phyloP scores from a whole-genome alignment of 1,140 invertebrate genomes.

The Dreissena rostriformis region DNA sequence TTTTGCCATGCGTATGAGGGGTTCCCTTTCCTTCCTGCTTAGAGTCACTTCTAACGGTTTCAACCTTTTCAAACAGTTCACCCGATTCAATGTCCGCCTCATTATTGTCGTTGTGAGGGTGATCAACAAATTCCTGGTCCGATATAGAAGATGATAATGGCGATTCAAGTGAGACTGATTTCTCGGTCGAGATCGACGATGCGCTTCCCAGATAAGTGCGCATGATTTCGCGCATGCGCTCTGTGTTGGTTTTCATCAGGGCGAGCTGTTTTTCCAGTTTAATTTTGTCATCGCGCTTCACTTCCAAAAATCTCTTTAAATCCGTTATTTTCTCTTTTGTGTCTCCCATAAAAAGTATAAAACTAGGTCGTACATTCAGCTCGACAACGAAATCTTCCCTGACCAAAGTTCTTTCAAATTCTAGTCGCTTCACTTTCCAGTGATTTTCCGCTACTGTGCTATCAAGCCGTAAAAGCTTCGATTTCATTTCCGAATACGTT shows the following conservation, averaged over 20 bases:
- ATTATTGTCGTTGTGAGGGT: constrained; percentile 19
- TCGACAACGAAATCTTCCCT: constrained; percentile 63
- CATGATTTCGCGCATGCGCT: constrained; percentile 57
- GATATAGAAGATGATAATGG: background rate
- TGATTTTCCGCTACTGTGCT: constrained; percentile 47
- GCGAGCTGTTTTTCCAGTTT: constrained; percentile 50
- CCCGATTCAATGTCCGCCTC: constrained; percentile 44
- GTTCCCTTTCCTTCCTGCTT: background rate
- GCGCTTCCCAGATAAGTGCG: constrained; percentile 43
- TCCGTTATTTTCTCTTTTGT: constrained; percentile 49
- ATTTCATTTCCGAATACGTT: constrained; percentile 33
- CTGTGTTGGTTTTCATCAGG: constrained; percentile 53
- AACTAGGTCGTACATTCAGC: constrained; percentile 64
- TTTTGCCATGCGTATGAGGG: background rate
- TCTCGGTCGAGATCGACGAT: background rate
- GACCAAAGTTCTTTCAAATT: constrained; percentile 60
- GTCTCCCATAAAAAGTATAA: constrained; percentile 65
- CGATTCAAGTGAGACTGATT: constrained; percentile 25
- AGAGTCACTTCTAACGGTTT: background rate
- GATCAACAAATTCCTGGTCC: background rate
- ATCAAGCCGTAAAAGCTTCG: constrained; percentile 44
- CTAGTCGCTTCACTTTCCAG: constrained; percentile 58
- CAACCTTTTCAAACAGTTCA: background rate
- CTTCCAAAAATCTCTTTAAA: constrained; percentile 23
- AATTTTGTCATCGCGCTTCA: constrained; percentile 43